A percentile compares a stretch with the other conserved stretches of the same genome.
Evolutionary conservation across 1,140 invertebrate genomes (phyloP).

Genomic region (Zaprionus tsacasi): DNA sequence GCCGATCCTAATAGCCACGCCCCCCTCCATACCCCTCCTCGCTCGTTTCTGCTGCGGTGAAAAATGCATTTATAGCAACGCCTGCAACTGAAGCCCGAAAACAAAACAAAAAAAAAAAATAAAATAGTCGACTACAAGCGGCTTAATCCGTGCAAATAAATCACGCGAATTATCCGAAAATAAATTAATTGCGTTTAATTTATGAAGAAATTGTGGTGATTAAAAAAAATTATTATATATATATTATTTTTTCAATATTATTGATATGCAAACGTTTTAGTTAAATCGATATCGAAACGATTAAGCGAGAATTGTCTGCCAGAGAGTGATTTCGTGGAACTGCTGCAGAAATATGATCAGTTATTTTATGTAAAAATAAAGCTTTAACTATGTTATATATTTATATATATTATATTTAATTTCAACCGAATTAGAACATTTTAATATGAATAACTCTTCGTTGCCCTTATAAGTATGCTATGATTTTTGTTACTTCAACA

Average conservation of each 20-base stretch:
- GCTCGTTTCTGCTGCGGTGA: not conserved
- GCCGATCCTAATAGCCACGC: not conserved
- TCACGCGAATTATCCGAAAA: slow-evolving; percentile 2
- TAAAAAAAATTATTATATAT: not conserved
- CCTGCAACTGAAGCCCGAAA: not conserved
- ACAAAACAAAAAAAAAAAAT: not conserved
- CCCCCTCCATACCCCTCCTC: not conserved
- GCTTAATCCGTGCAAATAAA: slow-evolving; percentile 5
- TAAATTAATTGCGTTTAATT: not conserved
- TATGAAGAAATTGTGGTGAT: not conserved
- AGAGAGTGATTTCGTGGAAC: not conserved
- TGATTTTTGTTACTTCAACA: too few species aligned
- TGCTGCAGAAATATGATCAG: not conserved
- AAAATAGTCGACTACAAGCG: not conserved
- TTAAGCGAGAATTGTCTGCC: too few species aligned
- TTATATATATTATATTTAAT: too few species aligned
- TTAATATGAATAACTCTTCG: too few species aligned
- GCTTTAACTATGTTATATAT: too few species aligned
- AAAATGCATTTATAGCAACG: not conserved
- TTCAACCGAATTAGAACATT: too few species aligned
- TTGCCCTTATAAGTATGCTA: too few species aligned
- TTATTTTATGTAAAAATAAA: too few species aligned
- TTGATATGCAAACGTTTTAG: not conserved
- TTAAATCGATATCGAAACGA: too few species aligned
- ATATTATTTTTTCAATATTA: not conserved